Base-by-base conservation (phyloP, 2,113 vertebrate genomes). In the Hemiscyllium ocellatum region DNA sequence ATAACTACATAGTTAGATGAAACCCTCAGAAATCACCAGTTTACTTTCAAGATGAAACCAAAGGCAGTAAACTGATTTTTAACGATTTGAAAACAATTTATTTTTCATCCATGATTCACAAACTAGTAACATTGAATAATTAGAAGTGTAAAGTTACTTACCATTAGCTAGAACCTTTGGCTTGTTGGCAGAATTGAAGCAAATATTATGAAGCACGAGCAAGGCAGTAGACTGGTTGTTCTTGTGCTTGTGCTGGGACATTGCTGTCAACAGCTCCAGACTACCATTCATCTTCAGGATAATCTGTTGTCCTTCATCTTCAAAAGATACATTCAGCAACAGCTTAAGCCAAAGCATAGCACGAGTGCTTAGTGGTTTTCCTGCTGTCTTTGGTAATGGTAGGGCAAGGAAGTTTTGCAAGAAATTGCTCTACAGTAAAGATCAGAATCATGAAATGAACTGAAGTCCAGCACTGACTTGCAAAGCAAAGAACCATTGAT, bases 261-360 rank as follows among this genome's bases (percentile, higher is more conserved):
- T 97, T 96, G 98, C 98, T 0, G 97, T 96, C 0, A 99, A 97
- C 95, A 98, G 96, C 94, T 99, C 99, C 97, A 99, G 96, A 89
- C 97, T 97, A 0, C 98, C 99, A 0, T 97, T 97, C 61, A 98
- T 97, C 96, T 98, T 98, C 96, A 99, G 97, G 95, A 99, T 97
- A 97, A 98, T 98, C 95, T 99, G 98, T 95, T 99, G 99, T 95
- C 99, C 99, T 2, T 99, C 99, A 96, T 98, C 99, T 4, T 97
- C 97, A 26, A 97, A 97, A 0, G 99, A 99, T 65, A 99, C 95
- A 95, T 97, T 99, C 96, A 99, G 97, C 7, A 99, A 97, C 50
- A 99, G 97, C 96, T 97, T 98, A 95, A 99, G 97, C 99, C 99
- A 99, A 96, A 98, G 98, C 56, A 96, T 68, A 70, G 98, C 96